Percentiles rank a stretch among this genome's conserved stretches.
Evolutionary conservation across 2,113 vertebrate genomes (phyloP).

Genomic region (Guaruba guarouba): DNA sequence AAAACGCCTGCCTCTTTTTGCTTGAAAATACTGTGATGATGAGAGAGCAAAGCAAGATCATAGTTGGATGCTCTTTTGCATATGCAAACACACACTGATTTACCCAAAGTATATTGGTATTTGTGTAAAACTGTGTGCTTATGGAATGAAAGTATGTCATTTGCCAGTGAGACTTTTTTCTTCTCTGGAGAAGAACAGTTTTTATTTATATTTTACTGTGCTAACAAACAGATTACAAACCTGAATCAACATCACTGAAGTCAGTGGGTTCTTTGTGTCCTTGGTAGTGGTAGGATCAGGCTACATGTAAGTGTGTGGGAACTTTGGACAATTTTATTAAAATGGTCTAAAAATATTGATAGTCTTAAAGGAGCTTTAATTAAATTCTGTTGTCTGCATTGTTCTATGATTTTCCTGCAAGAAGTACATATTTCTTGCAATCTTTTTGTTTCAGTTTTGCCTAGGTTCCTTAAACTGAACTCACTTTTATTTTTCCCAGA

Average conservation of each 20-base stretch:
- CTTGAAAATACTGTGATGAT: background rate
- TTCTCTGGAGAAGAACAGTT: background rate
- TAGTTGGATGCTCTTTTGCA: background rate
- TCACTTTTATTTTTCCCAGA: background rate
- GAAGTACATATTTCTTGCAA: background rate
- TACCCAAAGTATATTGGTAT: conserved; percentile 10
- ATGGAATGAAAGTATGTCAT: background rate
- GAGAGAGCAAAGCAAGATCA: background rate
- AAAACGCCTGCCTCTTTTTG: background rate
- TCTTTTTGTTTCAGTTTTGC: background rate
- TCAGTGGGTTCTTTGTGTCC: background rate
- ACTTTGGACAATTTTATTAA: background rate
- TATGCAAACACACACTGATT: conserved; percentile 6
- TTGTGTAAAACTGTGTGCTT: conserved; percentile 17
- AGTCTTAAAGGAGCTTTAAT: background rate
- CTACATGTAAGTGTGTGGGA: background rate
- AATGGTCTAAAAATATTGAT: background rate
- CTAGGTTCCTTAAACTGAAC: background rate
- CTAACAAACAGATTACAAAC: background rate
- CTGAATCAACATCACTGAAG: background rate
- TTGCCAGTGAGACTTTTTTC: background rate
- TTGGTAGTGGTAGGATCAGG: background rate
- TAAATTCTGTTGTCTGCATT: background rate
- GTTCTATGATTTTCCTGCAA: background rate
- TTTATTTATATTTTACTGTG: background rate